phyloP scores from a whole-genome alignment of 2,888 invertebrate species.

The Aproaerema taeniolella region DNA sequence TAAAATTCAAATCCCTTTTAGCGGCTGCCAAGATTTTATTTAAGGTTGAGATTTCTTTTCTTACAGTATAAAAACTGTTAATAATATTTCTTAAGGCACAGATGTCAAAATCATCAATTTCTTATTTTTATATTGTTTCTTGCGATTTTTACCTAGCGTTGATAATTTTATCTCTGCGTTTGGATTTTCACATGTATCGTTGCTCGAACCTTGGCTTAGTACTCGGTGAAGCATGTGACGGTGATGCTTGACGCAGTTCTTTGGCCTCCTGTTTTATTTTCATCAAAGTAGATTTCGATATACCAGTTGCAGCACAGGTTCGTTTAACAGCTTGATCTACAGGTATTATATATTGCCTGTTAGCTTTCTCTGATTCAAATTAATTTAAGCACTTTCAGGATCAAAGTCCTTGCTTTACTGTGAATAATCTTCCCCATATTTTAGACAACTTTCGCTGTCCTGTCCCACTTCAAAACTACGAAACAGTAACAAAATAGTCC shows the following conservation, averaged over 20 bases:
- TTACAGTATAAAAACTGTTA: conserved; percentile 15
- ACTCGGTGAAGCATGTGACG: not conserved
- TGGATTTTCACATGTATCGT: not conserved
- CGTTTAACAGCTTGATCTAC: conserved; percentile 24
- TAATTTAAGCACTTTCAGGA: conserved; percentile 20
- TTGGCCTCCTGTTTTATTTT: conserved; percentile 22
- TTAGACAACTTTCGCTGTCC: no score
- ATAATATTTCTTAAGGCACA: conserved; percentile 11
- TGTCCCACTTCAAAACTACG: no score
- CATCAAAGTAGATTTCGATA: conserved; percentile 23
- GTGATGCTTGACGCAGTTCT: no score
- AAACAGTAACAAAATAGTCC: no score
- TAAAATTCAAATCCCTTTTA: conserved; percentile 1
- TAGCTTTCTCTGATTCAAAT: conserved; percentile 22
- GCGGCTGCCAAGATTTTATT: conserved; percentile 12
- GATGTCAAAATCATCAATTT: not conserved
- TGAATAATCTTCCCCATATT: conserved; percentile 16
- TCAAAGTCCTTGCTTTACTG: conserved; percentile 17
- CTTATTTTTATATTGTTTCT: not conserved
- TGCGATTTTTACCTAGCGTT: not conserved
- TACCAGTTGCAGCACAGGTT: conserved; percentile 26
- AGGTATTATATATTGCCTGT: conserved; percentile 18
- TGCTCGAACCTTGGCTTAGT: not conserved
- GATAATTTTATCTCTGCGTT: not conserved
- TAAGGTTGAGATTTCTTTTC: conserved; percentile 16